Conservation (phyloP, 2,888 invertebrate genomes). For the Sarcophaga carnaria region DNA sequence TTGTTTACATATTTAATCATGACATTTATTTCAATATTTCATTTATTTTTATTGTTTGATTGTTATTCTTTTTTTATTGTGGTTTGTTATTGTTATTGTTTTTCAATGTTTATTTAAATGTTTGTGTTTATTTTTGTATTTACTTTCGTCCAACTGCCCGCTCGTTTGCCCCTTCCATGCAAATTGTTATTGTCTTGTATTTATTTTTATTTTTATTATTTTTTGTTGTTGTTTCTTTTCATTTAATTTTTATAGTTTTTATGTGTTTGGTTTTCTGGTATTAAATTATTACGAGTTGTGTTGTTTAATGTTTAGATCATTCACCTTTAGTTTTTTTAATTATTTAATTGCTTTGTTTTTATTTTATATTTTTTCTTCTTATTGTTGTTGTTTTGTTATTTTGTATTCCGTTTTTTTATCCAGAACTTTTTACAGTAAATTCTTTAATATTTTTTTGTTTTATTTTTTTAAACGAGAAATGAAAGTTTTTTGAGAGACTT, state of each 20-base stretch:
- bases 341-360: conserved; percentile 21
- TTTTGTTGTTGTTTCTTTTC: conserved; percentile 33
- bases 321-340: conserved; percentile 42
- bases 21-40: conserved; percentile 29
- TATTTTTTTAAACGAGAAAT: background rate
- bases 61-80: conserved; percentile 28
- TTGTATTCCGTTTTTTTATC: background rate
- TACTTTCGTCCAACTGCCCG: background rate
- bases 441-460: background rate
- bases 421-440: background rate
- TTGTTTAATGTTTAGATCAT: conserved; percentile 34
- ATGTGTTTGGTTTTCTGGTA: background rate
- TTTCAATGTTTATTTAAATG: conserved; percentile 18
- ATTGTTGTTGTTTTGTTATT: background rate
- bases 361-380: background rate
- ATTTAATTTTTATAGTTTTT: conserved; percentile 42
- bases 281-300: conserved; percentile 35
- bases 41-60: background rate
- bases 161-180: conserved; percentile 18
- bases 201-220: conserved; percentile 56
- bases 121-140: conserved; percentile 9
- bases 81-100: conserved; percentile 19
- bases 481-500: background rate
- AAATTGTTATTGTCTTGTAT: conserved; percentile 60
- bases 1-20: conserved; percentile 35